phyloP scores from a whole-genome alignment of 92 coral and sea anemone species.

The Zoanthus gigantus region DNA sequence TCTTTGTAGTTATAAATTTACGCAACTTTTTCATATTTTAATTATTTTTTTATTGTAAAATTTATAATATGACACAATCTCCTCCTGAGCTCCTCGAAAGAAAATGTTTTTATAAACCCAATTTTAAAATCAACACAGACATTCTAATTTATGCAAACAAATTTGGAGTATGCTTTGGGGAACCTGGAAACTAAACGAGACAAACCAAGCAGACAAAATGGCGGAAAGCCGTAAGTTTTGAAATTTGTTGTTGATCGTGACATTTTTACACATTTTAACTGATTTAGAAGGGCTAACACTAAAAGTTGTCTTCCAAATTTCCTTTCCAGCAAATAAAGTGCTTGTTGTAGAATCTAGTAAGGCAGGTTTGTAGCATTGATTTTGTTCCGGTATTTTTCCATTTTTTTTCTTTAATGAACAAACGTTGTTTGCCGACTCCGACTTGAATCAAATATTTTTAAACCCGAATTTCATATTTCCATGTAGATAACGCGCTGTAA shows the following conservation, averaged over 20 bases:
- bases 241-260: conserved; percentile 28
- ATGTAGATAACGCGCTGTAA: neutral
- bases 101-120: neutral
- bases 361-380: conserved; percentile 5
- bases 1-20: no score
- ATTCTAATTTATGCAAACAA: neutral
- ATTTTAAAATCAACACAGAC: neutral
- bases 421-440: neutral
- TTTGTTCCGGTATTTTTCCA: neutral
- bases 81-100: neutral
- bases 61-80: neutral
- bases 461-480: conserved; percentile 22
- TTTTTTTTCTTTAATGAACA: neutral
- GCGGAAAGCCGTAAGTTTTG: conserved; percentile 83
- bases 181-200: conserved; percentile 16
- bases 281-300: conserved; percentile 1
- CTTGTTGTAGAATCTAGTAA: conserved; percentile 30
- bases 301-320: neutral
- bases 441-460: conserved; percentile 23
- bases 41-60: no score
- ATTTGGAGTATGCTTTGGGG: conserved; percentile 7
- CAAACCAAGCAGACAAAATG: conserved; percentile 72
- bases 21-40: no score
- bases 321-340: conserved; percentile 35
- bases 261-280: neutral